Evolutionary conservation across 2,888 invertebrate genomes (phyloP), one percentile per base, ranked within the genome.

Genomic region (Nephrotoma flavescens): DNA sequence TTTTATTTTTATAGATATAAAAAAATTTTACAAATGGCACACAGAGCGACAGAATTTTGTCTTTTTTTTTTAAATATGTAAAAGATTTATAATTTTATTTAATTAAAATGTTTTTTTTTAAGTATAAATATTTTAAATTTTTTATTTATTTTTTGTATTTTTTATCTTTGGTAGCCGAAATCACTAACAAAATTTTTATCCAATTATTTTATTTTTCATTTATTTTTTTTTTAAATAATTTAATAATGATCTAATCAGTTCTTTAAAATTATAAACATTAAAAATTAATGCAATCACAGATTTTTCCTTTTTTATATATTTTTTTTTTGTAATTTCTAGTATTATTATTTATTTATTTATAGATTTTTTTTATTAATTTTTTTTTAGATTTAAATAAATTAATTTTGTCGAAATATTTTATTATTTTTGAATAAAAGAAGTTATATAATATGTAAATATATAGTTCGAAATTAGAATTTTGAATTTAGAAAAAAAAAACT

Each of bases 1-100:
- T 86, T 52, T 41, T 83, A 41, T 83, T 83, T 83, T 41, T 41
- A 83, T 83, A 86, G 86, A 86, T 52, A 52, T 52, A 52, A 52
- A 86, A 86, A 86, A 85, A 86, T 19, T 86, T 86, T 52, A 86
- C 86, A 86, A 86, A 86, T 86, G 86, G 86, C 86, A 86, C 86
- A 86, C 86, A 86, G 86, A 86, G 86, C 86, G 86, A 86, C 86
- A 86, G 86, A 86, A 41, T 47, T 47, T 86, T 86, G 86, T 86
- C 42, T 86, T 86, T 86, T 85, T n/a, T 85, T 19, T 86, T 44
- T 86, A 45, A 31, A 52, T 86, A 42, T 42, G 52, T 47, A 86
- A 85, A 42, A 85, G 90, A 91, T 91, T 91, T 91, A 91, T 91
- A 91, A 91, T 91, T 91, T 91, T 91, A 89, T 88, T 88, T 89